Base-by-base conservation (phyloP, 2,113 vertebrate genomes). In the Circaetus gallicus region DNA sequence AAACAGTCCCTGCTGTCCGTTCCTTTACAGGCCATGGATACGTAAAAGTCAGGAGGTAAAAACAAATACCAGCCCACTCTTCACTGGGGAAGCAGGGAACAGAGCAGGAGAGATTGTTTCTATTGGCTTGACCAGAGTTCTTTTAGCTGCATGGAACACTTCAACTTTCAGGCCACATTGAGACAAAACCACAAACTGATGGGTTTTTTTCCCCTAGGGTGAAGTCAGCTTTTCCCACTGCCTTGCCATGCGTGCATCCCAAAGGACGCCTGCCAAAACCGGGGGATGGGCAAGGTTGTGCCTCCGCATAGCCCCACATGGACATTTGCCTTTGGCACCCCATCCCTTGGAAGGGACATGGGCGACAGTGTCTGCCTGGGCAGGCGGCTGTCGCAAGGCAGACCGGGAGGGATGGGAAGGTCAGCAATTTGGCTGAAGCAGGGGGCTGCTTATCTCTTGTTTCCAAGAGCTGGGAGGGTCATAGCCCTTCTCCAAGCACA, bases 21-120 rank as follows among this genome's bases (percentile, higher is more conserved):
- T 58, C 24, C 53, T 47, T 32, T 67, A 40, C 0, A 1, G 47
- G 61, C 11, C 34, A 76, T 32, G 53, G 17, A 86, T 87, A 73
- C 70, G 58, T 96, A 82, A 81, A 89, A 94, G 32, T 85, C 83
- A 93, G 80, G 59, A 86, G 80, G 45, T 65, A 38, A 82, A 36
- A 83, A 36, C 16, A 90, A 82, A 89, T 9, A 83, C 8, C 21
- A 73, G 38, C 16, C 42, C 3, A 11, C 89, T 79, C 32, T 45
- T 82, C 29, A n/a, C 43, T 65, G 58, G 31, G 66, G 26, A 78
- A 89, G 72, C 3, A 2, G 24, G 36, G 34, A 74, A 83, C n/a
- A 36, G 26, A 69, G 42, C 9, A 43, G 45, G 9, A 73, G 32
- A 58, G 38, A 22, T 71, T 92, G 18, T 66, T 93, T 80, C 63